A percentile compares a stretch with the other conserved stretches of the same genome.
Conservation (phyloP, 2,888 invertebrate genomes). For the Sceliomorpha sp. region DNA sequence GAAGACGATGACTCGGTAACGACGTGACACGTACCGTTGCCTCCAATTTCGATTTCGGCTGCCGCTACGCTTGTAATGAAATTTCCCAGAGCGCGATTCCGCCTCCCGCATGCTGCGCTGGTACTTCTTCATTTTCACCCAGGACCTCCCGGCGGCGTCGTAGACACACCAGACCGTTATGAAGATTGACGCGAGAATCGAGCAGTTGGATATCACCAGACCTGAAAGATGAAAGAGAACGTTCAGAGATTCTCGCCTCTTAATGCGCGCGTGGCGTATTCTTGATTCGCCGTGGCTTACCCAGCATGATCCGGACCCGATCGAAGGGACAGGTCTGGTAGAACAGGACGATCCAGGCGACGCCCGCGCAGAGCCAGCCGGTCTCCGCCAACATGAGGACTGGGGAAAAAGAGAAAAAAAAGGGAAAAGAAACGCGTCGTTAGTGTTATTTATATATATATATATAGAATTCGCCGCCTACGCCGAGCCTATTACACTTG, state of each 20-base stretch:
- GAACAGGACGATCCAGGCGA: constrained; percentile 86
- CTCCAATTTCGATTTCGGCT: constrained; percentile 91
- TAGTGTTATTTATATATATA: too few species aligned
- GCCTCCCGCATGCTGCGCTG: constrained; percentile 90
- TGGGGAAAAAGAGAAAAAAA: too few species aligned
- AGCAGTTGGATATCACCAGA: constrained; percentile 89
- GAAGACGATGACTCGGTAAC: background rate
- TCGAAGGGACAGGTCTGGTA: constrained; percentile 86
- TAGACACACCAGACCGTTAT: constrained; percentile 93
- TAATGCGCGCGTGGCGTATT: too few species aligned
- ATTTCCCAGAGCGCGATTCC: constrained; percentile 83
- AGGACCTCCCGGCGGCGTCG: constrained; percentile 92
- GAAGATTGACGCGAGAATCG: constrained; percentile 86
- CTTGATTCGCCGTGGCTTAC: constrained; percentile 80
- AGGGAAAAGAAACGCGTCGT: too few species aligned
- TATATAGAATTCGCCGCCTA: too few species aligned
- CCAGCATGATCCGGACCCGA: constrained; percentile 86
- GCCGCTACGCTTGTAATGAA: constrained; percentile 88
- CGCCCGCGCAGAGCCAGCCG: constrained; percentile 87
- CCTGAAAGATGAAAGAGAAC: too few species aligned
- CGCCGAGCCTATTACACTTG: too few species aligned
- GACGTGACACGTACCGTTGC: constrained; percentile 85
- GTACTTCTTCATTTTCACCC: constrained; percentile 95
- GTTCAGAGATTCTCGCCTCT: too few species aligned
- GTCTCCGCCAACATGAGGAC: constrained; percentile 88